Evolutionary conservation across 1,140 invertebrate genomes (phyloP), one percentile per base, ranked within the genome.

Genomic region (Aphis craccivora): DNA sequence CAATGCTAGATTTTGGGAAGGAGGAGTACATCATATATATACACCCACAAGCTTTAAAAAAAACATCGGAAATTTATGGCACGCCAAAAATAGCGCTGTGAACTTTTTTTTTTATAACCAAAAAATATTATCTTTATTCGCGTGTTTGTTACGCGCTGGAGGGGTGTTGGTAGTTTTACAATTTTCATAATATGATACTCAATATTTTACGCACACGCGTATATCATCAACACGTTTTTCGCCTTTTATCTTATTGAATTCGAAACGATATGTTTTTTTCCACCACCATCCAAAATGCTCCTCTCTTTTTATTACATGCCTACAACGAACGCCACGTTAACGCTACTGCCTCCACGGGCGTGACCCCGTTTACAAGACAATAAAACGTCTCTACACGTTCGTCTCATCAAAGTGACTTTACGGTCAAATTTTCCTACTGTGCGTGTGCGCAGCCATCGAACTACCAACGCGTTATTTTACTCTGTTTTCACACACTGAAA

Each of bases 201-300:
- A 51, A 83, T 91, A 91, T 91, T 91, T 83, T 83, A 81, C 81
- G 11, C 67, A 48, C 37, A 40, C 51, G 55, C 76, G 37, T 86
- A 37, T 86, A 84, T 53, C 81, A 84, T 92, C 76, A 84, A 84
- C 67, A n/a, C 53, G 25, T 43, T 90, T 93, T 84, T 51, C 48
- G n/a, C 81, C 81, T 93, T 93, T 93, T 93, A 93, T 93, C 81
- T 93, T 84, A 84, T 84, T 55, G 91, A 93, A 93, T 93, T 53
- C 91, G 22, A 40, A 48, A 86, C 76, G 23, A 23, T 53, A 40
- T 55, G 22, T 84, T 51, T 51, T n/a, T 51, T 45, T 25, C n/a
- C 11, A 22, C 6, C n/a, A 0, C 11, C 40, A 20, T 37, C 35
- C 35, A 55, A 89, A 89, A 89, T 55, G 25, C 88, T 4, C n/a